These are phyloP conservation scores for Bradypodion pumilum DNA, from an alignment of 2,797 vertebrate species.

Conservation along the genomic window DNA sequence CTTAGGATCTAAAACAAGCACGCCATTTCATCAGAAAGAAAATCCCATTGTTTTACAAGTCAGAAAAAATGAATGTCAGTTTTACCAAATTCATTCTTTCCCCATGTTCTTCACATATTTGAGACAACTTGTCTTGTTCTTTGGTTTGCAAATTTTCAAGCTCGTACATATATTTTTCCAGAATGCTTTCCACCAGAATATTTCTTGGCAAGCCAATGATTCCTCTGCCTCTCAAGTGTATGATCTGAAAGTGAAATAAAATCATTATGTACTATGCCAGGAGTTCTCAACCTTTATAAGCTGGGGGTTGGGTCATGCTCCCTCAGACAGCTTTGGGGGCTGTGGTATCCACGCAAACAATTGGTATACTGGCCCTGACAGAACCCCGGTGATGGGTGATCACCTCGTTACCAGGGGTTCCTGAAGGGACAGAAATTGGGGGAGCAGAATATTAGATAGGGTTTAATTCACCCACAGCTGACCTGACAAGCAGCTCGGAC, in stretches of 20 bases:
- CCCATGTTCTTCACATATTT: constrained; percentile 36
- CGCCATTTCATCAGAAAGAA: neutral
- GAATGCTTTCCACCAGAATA: constrained; percentile 55
- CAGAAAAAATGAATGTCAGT: neutral
- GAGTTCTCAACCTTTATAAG: too few species aligned
- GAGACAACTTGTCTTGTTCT: constrained; percentile 41
- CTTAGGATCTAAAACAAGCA: neutral
- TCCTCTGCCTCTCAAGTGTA: constrained; percentile 48
- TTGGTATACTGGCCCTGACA: too few species aligned
- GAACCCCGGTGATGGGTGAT: too few species aligned
- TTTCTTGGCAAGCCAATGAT: constrained; percentile 51
- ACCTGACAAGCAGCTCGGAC: too few species aligned
- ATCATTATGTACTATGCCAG: neutral
- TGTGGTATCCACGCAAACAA: too few species aligned
- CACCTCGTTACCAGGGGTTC: too few species aligned
- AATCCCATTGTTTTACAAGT: neutral
- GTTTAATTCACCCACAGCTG: too few species aligned
- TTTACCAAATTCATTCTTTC: constrained; percentile 53
- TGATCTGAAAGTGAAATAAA: constrained; percentile 45
- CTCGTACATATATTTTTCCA: constrained; percentile 55
- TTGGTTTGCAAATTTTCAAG: constrained; percentile 18
- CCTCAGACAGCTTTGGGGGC: too few species aligned
- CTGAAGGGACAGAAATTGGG: too few species aligned
- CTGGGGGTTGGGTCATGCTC: too few species aligned
- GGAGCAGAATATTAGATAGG: too few species aligned